Evolutionary conservation across 2,113 vertebrate species (phyloP).

Genomic region (Tichodroma muraria): DNA sequence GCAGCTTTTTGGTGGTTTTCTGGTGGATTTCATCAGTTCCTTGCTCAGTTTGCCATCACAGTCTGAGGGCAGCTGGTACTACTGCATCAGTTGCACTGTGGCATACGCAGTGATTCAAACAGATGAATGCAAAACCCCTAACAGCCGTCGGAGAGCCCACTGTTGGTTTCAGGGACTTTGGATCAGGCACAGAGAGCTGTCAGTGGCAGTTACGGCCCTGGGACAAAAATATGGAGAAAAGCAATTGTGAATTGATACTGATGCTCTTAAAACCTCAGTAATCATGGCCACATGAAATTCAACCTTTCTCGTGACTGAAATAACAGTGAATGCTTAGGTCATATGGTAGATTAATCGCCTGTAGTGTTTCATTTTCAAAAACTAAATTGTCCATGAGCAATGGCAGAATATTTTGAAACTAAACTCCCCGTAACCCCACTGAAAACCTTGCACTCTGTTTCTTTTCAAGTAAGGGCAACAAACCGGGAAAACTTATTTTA

Average conservation of each 20-base stretch:
- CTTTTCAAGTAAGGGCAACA: background rate
- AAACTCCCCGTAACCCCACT: background rate
- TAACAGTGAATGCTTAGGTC: conserved; percentile 25
- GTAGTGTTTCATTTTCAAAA: conserved; percentile 24
- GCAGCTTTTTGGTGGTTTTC: background rate
- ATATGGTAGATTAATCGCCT: background rate
- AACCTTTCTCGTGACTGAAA: conserved; percentile 20
- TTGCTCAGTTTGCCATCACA: background rate
- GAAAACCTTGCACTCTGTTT: background rate
- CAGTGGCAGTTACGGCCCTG: background rate
- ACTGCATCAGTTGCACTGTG: background rate
- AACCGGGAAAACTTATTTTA: background rate
- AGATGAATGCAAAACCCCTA: background rate
- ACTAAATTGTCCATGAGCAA: conserved; percentile 25
- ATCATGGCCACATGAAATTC: conserved; percentile 21
- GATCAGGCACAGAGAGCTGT: background rate
- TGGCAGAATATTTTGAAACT: background rate
- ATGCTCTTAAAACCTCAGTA: conserved; percentile 36
- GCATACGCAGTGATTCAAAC: accelerated
- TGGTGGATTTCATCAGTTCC: background rate
- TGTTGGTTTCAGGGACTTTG: background rate
- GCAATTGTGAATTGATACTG: background rate
- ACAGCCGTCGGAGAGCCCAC: accelerated
- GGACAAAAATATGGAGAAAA: background rate
- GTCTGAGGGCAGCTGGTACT: background rate